Evolutionary conservation across 2,888 invertebrate genomes (phyloP), one percentile per base, ranked within the genome.

Genomic region (Acheta domesticus): DNA sequence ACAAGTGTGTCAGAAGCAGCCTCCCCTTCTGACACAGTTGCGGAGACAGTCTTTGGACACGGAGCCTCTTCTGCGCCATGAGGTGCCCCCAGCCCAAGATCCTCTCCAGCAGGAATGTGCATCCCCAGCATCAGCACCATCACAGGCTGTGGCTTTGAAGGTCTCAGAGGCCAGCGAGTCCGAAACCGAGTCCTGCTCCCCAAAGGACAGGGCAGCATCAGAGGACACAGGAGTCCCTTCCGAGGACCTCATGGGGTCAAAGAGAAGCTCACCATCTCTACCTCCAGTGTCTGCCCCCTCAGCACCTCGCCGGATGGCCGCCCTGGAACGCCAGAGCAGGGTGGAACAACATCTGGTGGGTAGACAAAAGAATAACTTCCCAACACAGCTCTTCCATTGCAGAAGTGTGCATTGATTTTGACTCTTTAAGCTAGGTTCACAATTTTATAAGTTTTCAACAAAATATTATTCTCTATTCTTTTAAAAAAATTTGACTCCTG

Each of bases 61-160:
- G 19, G 48, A 36, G 74, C 21, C 78, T 21, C 21, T 73, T 21
- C 48, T n/a, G 23, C 16, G 62, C 2, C 50, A 78, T 36, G 23
- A 62, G 73, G 48, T 73, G 3, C 19, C 14, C 12, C 12, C 78
- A 19, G 49, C 49, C 12, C 23, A 77, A 77, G 36, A 36, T 5
- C 36, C 49, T 49, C 84, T 83, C 75, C 14, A 14, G 75, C 14
- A n/a, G 20, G 19, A 23, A 48, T 0, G 19, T 62, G 21, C 20
- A 76, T 19, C 48, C 78, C 49, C 50, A n/a, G 12, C 75, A 20
- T 21, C 75, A 20, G 5, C 75, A 19, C 75, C 75, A 20, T 12
- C 23, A 20, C 75, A 21, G 36, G 20, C 23, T 75, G 50, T 50
- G 23, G 36, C 23, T 2, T 36, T 36, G 36, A 36, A 36, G 36